Base-by-base conservation (phyloP, 1,140 invertebrate genomes). In the Eupristina koningsbergeri region DNA sequence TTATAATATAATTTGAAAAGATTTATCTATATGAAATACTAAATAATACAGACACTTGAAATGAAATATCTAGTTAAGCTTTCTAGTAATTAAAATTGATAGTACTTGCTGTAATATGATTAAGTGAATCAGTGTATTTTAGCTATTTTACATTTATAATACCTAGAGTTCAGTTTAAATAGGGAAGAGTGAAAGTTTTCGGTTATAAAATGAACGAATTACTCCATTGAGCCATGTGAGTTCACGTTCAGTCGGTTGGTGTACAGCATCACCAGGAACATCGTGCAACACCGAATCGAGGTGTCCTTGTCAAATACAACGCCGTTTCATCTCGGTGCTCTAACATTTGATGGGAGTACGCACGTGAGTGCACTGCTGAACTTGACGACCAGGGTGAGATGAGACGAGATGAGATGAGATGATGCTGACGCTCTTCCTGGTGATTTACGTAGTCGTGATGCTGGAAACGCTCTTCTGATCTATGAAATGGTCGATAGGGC, bases 261-360 rank as follows among this genome's bases (percentile, higher is more conserved):
- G 6, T 22, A 31, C 7, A 22, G 0, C 19, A 41, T 31, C 15
- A 22, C 22, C 67, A 13, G 45, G 6, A 8, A 29, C 22, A 19
- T n/a, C 11, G 19, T 0, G n/a, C 45, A 29, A 45, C 41, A 45
- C 36, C 22, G 73, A 15, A 75, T 73, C 8, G 78, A 75, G 36
- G 45, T 76, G 58, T 69, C 75, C 19, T 58, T 80, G 22, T 80
- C 78, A 19, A 71, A 75, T 61, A 67, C 76, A 58, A 64, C 58
- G 19, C 34, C 45, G 15, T 19, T 34, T 0, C 7, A 31, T 22
- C 22, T 50, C 47, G 39, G 36, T 80, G 41, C 71, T 31, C 31
- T 80, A 13, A 13, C 47, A 26, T 67, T 80, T 17, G 63, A 61
- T 61, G 71, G 6, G 7, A 29, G 69, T 9, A 17, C 71, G 11